These are phyloP conservation scores for Drosophila hawaiiensis DNA, from an alignment of 2,888 invertebrate genomes.

Conservation along the genomic window DNA sequence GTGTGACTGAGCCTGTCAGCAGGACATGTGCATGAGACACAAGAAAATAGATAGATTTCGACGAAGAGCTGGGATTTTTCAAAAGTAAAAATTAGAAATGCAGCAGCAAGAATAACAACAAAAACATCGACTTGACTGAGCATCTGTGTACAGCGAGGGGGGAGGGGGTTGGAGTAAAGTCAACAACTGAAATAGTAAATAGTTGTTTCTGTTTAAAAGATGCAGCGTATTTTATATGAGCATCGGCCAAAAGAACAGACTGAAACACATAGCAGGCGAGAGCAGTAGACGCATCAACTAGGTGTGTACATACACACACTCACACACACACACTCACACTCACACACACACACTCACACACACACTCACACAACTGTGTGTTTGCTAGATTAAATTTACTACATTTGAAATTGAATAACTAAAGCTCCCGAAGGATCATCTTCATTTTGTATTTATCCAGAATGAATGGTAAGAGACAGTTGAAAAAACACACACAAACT, in stretches of 20 bases:
- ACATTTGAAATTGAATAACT: constrained; percentile 81
- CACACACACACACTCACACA: constrained; percentile 11
- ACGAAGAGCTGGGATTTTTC: constrained; percentile 52
- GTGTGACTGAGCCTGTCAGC: constrained; percentile 78
- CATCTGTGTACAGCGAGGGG: neutral
- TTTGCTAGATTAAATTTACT: constrained; percentile 80
- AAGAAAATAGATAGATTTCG: constrained; percentile 74
- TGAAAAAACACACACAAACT: constrained; percentile 65
- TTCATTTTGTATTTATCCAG: constrained; percentile 82
- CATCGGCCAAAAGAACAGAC: constrained; percentile 25
- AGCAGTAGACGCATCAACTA: constrained; percentile 33
- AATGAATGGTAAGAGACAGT: constrained; percentile 80
- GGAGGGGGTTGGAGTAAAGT: constrained; percentile 14
- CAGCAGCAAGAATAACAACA: constrained; percentile 38
- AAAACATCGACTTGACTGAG: neutral
- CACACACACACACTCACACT: constrained; percentile 1
- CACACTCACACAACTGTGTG: constrained; percentile 40
- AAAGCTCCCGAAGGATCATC: constrained; percentile 82
- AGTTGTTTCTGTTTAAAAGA: constrained; percentile 51
- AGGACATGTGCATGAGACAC: constrained; percentile 69
- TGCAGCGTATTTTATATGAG: constrained; percentile 63
- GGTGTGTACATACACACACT: constrained; percentile 9
- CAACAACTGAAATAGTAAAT: constrained; percentile 56
- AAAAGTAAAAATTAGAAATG: constrained; percentile 49
- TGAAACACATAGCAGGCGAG: constrained; percentile 8